Evolutionary conservation across 2,113 vertebrate species (phyloP).

Genomic region (Scomber scombrus): DNA sequence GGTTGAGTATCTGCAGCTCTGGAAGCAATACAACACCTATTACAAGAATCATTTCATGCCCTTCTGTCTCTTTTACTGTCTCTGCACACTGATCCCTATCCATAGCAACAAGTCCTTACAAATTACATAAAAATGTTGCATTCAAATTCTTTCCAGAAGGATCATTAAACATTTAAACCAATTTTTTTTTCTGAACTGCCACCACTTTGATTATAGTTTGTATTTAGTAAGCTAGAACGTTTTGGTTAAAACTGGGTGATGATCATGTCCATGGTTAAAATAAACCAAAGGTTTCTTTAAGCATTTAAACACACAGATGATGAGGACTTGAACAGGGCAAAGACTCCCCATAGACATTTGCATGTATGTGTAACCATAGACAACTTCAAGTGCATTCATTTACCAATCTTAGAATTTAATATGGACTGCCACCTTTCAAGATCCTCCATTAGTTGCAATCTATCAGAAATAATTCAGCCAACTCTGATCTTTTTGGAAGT

Average conservation of each 20-base stretch:
- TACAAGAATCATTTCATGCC: constrained; percentile 43
- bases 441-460: too few relatives aligned
- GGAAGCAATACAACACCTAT: constrained; percentile 23
- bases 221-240: neutral
- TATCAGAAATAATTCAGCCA: too few relatives aligned
- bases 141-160: neutral
- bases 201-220: too few relatives aligned
- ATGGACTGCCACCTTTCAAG: too few relatives aligned
- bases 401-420: too few relatives aligned
- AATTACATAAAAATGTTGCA: neutral
- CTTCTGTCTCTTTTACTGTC: neutral
- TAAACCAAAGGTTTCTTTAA: neutral
- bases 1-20: neutral
- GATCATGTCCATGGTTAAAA: neutral
- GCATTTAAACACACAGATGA: too few relatives aligned
- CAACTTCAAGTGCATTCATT: too few relatives aligned
- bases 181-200: neutral
- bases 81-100: neutral
- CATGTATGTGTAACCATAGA: too few relatives aligned
- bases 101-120: neutral
- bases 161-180: neutral
- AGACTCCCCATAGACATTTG: too few relatives aligned
- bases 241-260: neutral
- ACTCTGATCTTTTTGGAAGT: too few relatives aligned
- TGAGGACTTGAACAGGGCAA: too few relatives aligned